Percentiles rank a stretch among this genome's conserved stretches.
Conservation (phyloP, 1,140 invertebrate species). For the Vanessa tameamea region DNA sequence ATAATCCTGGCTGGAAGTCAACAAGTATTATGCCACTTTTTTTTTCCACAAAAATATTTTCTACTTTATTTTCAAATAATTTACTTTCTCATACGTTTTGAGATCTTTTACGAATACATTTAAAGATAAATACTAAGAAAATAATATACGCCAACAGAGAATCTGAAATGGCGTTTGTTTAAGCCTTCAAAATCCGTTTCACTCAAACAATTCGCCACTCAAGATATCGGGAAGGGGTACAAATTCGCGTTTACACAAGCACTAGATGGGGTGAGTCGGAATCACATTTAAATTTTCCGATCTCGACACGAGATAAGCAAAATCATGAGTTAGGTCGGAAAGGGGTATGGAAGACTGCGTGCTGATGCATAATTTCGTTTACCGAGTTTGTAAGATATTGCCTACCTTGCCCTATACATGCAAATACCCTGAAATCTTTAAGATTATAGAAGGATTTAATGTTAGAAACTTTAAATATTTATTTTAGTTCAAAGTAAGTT, state of each 20-base stretch:
- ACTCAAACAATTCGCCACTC: conserved; percentile 52
- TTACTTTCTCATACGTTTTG: not conserved
- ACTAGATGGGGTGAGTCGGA: conserved; percentile 59
- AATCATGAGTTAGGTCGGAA: conserved; percentile 72
- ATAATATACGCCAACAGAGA: conserved; percentile 6
- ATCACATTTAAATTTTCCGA: conserved; percentile 75
- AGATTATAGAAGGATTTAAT: conserved; percentile 5
- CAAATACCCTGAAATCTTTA: conserved; percentile 34
- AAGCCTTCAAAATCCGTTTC: conserved; percentile 40
- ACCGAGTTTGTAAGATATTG: conserved; percentile 63
- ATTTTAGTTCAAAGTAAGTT: too few species aligned
- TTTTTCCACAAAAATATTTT: too few species aligned
- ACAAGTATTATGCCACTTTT: too few species aligned
- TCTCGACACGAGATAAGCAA: conserved; percentile 70
- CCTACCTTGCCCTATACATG: conserved; percentile 41
- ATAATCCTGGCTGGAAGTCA: too few species aligned
- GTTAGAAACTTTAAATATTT: not conserved
- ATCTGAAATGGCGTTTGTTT: conserved; percentile 25
- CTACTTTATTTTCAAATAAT: not conserved
- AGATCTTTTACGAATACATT: not conserved
- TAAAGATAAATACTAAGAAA: conserved; percentile 5
- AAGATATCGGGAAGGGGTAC: conserved; percentile 47
- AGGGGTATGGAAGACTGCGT: conserved; percentile 73
- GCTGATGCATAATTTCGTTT: conserved; percentile 73
- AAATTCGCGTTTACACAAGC: conserved; percentile 61